Evolutionary conservation across 2,888 invertebrate genomes (phyloP).

Genomic region (Synanthedon vespiformis): DNA sequence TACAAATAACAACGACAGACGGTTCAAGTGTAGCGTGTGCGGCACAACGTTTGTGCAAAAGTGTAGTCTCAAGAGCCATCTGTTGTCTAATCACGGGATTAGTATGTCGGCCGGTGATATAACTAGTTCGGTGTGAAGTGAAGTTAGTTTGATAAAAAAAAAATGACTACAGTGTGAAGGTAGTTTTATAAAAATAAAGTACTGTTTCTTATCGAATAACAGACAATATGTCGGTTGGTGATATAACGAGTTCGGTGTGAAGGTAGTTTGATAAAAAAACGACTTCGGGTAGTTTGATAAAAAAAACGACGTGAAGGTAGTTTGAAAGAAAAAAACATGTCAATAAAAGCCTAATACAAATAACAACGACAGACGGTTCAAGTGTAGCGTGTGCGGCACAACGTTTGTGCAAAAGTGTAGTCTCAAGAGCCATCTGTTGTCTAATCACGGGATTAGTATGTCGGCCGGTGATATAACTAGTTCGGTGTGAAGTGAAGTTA

Average conservation of each 20-base stretch:
- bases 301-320: no score
- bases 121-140: no score
- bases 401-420: no score
- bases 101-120: no score
- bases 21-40: conserved; percentile 47
- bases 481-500: conserved; percentile 28
- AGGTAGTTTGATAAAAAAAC: no score
- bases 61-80: conserved; percentile 27
- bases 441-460: conserved; percentile 44
- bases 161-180: conserved; percentile 15
- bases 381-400: no score
- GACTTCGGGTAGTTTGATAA: no score
- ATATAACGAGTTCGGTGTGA: conserved; percentile 7
- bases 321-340: no score
- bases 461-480: conserved; percentile 17
- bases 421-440: conserved; percentile 44
- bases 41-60: conserved; percentile 47
- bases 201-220: conserved; percentile 5
- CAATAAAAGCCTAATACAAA: no score
- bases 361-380: no score
- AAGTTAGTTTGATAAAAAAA: conserved; percentile 5
- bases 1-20: conserved; percentile 47
- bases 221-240: conserved; percentile 3
- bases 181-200: conserved; percentile 22
- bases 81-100: conserved; percentile 10